Base-by-base conservation (phyloP, 2,113 vertebrate species). In the Ptyas mucosa region DNA sequence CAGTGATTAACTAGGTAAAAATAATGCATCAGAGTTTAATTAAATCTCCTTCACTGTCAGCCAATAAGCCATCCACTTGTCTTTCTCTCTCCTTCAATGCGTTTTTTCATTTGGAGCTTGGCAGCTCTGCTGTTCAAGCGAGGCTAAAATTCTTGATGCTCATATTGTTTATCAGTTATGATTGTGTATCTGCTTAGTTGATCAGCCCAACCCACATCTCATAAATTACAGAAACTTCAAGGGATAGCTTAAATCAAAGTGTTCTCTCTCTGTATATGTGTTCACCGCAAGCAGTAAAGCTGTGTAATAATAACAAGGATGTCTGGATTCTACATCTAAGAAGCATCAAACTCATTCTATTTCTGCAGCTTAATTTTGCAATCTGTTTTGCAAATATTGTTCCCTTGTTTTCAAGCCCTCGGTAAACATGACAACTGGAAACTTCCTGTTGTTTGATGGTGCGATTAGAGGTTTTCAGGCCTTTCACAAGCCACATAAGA, bases 1-100 rank as follows among this genome's bases (percentile, higher is more conserved):
- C 75, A 55, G 8, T 64, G 93, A 95, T 91, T 85, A 95, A 91
- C 57, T 92, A 85, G 88, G 92, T 93, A 95, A 94, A 96, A 95
- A 95, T 88, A 95, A 95, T 91, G 54, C 12, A 85, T 88, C 52
- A 81, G 61, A 21, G 75, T 91, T 94, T 88, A 93, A 90, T 94
- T 94, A 92, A 88, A 91, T 55, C 91, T 93, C 90, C 26, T 39
- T 93, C 88, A 91, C 90, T 64, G 89, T 64, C 89, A 46, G 92
- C 94, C 54, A 26, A 89, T 49, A 58, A 29, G n/a, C 88, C 58
- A 8, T 39, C 91, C 2, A 0, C 88, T 90, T 2, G 0, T 49
- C 51, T 52, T 55, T 43, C 12, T 54, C 2, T 46, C 81, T 29
- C 90, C 43, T 11, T 88, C 4, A 75, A 64, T n/a, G 0, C 51